phyloP scores from a whole-genome alignment of 1,140 invertebrate species.

The Schmidtea mediterranea region DNA sequence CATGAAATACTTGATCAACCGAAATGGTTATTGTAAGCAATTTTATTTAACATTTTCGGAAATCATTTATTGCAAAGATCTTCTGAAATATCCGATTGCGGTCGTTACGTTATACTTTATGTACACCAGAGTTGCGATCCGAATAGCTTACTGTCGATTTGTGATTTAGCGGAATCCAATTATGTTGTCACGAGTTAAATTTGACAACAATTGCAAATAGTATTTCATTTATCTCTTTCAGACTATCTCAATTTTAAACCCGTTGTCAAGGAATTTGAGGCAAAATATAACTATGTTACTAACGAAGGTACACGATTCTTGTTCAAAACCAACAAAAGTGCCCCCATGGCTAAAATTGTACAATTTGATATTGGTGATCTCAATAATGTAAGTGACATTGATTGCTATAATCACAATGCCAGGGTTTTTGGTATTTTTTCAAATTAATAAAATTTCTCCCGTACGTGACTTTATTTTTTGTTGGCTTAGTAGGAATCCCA shows the following conservation, averaged over 20 bases:
- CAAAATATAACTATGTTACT: slow-evolving; percentile 47
- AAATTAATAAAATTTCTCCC: too few relatives aligned
- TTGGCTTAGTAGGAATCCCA: too few relatives aligned
- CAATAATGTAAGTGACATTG: slow-evolving; percentile 16
- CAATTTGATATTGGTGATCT: slow-evolving; percentile 57
- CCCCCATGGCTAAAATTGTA: slow-evolving; percentile 62
- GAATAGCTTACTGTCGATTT: slow-evolving; percentile 59
- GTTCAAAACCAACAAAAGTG: slow-evolving; percentile 72
- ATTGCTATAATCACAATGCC: too few relatives aligned
- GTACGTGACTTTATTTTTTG: too few relatives aligned
- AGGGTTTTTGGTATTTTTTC: too few relatives aligned
- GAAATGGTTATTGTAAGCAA: slow-evolving; percentile 59
- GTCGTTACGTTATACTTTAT: slow-evolving; percentile 51
- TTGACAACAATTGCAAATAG: slow-evolving; percentile 14
- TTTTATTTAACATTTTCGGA: neutral
- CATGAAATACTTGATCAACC: slow-evolving; percentile 72
- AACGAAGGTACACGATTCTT: slow-evolving; percentile 53
- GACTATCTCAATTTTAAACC: slow-evolving; percentile 5
- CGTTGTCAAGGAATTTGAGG: neutral
- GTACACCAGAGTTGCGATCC: slow-evolving; percentile 49
- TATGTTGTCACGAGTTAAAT: too few relatives aligned
- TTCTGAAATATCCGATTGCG: slow-evolving; percentile 58
- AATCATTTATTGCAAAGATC: slow-evolving; percentile 31
- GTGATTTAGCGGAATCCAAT: slow-evolving; percentile 10
- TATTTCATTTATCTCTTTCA: neutral